Base-by-base conservation (phyloP, 1,140 invertebrate species). In the Micrasema longulum region DNA sequence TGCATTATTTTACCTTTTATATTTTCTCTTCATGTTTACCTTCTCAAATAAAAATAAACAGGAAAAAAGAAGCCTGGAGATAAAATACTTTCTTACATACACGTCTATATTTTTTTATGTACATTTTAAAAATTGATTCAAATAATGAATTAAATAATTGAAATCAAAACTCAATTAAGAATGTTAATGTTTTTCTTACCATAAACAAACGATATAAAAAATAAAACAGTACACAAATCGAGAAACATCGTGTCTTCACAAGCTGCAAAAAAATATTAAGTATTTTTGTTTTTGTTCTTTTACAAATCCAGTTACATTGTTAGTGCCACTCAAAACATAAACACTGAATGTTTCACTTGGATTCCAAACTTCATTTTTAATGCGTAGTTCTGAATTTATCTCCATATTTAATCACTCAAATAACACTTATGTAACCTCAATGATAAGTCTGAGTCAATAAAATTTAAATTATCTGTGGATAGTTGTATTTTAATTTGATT, bases 201-300 rank as follows among this genome's bases (percentile, higher is more conserved):
- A 45, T 68, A 41, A 41, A 68, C 6, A 57, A 31, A 68, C 14
- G 50, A 55, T 16, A 55, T 43, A 20, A 68, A n/a, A 36, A 23
- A 23, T 10, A 68, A 53, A 43, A 68, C 43, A 1, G 55, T 36
- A 55, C 10, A 43, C 36, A 68, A 26, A 57, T 53, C 55, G 2
- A 26, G 26, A 55, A 41, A 55, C 65, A 68, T 68, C 10, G 22
- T n/a, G 26, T 18, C 9, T 53, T 68, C 36, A 23, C 35, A 60
- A 9, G 47, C 11, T 26, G 26, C 20, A 26, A n/a, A 53, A 22
- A 31, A 4, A 31, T 31, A 31, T 31, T 31, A 31, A 31, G 7
- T 4, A 31, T 31, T 7, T 31, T 31, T 31, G 26, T 31, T 31
- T 31, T 31, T 2, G 26, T 31, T n/a, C n/a, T 52, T 12, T 60